Base-by-base conservation (phyloP, 2,888 invertebrate species). In the Dasypolia templi region DNA sequence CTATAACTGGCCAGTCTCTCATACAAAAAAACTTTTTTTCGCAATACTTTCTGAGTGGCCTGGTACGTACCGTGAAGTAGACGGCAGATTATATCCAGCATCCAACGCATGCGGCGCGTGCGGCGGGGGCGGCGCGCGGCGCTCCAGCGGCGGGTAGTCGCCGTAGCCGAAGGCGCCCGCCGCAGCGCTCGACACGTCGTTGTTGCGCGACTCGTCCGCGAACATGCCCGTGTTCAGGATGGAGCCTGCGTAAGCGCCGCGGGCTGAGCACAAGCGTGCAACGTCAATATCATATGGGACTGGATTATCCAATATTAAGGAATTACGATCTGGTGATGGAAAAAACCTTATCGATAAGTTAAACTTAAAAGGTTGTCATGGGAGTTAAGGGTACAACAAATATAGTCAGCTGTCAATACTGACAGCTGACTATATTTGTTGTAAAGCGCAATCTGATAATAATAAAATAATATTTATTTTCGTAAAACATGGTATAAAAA, bases 41-140 rank as follows among this genome's bases (percentile, higher is more conserved):
- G n/a, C n/a, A n/a, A n/a, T n/a, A n/a, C n/a, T n/a, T n/a, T n/a
- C n/a, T n/a, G n/a, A n/a, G n/a, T n/a, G n/a, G n/a, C n/a, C n/a
- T n/a, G n/a, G n/a, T n/a, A n/a, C 19, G 46, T 80, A 96, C 96
- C 95, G 88, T 2, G 96, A 95, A 2, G 96, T 95, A 42, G 96
- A 95, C 1, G 96, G 96, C 83, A 95, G 85, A 86, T 94, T 94
- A 87, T 91, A 93, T 3, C 89, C 84, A 0, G 91, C 87, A 51
- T 92, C 91, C 4, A 92, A 79, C 32, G 91, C 86, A 72, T 90
- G 90, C 29, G 86, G 44, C n/a, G 65, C 66, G 69, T 72, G 85
- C 26, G 72, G 32, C n/a, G 46, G 12, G 75, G 82, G 55, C 84
- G 87, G 86, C 32, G 29, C 26, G n/a, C 85, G 84, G 0, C 91